phyloP scores from a whole-genome alignment of 2,113 vertebrate species.

The Phrynosoma platyrhinos region DNA sequence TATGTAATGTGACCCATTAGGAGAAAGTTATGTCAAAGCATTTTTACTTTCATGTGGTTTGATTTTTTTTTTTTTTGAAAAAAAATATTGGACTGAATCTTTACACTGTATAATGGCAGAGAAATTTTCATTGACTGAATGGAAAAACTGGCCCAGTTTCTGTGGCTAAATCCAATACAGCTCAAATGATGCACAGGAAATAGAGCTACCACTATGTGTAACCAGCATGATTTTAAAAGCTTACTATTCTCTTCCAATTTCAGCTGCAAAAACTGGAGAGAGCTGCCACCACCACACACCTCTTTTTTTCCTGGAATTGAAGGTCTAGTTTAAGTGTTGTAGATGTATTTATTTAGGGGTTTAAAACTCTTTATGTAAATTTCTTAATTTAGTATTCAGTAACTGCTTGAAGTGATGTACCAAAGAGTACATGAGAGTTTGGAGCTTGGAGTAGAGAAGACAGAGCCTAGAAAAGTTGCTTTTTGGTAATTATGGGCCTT shows the following conservation, averaged over 20 bases:
- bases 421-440: too few species aligned
- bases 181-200: slow-evolving; percentile 15
- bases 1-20: not conserved
- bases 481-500: too few species aligned
- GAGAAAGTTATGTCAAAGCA: slow-evolving; percentile 33
- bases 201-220: not conserved
- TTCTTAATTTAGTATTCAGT: too few species aligned
- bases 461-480: too few species aligned
- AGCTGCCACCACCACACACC: not conserved
- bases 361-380: not conserved
- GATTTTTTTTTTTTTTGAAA: not conserved
- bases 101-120: not conserved
- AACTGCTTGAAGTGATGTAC: too few species aligned
- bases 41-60: slow-evolving; percentile 18
- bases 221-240: not conserved
- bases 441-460: too few species aligned
- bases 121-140: slow-evolving; percentile 30
- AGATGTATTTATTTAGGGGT: not conserved
- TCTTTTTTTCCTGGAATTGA: slow-evolving; percentile 11
- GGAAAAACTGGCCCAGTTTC: not conserved
- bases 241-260: not conserved
- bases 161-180: slow-evolving; percentile 27
- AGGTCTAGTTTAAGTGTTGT: not conserved
- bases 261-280: slow-evolving; percentile 5
- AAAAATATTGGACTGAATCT: not conserved